These are phyloP conservation scores for Oncorhynchus nerka DNA, from an alignment of 2,113 vertebrate genomes.

Conservation along the genomic window DNA sequence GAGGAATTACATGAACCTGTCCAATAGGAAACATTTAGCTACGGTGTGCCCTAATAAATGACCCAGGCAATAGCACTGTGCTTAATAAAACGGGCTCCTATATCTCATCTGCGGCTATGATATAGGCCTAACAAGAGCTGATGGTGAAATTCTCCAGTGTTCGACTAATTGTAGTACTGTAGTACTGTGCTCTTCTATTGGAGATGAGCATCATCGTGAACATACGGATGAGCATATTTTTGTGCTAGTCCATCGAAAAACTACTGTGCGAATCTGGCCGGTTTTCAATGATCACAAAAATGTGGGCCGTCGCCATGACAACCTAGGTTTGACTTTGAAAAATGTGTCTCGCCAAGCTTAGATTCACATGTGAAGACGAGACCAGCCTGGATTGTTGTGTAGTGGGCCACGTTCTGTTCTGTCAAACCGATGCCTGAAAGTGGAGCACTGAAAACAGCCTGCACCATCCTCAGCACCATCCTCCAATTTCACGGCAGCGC, in stretches of 20 bases:
- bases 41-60: too few species aligned
- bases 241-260: neutral
- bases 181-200: neutral
- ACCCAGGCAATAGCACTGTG: too few species aligned
- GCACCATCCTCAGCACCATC: neutral
- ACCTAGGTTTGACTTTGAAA: constrained; percentile 9
- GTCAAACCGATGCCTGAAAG: neutral
- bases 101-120: neutral
- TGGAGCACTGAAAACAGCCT: neutral
- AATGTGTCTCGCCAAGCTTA: constrained; percentile 8
- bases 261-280: neutral
- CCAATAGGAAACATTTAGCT: too few species aligned
- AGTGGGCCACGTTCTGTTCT: neutral
- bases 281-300: neutral
- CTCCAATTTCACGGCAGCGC: too few species aligned
- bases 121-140: neutral
- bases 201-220: neutral
- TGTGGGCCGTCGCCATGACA: constrained; percentile 8
- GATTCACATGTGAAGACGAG: neutral
- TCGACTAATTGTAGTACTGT: neutral
- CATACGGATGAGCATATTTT: neutral
- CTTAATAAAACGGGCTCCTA: neutral
- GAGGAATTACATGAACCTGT: too few species aligned
- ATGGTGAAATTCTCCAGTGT: neutral
- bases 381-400: neutral